These are phyloP conservation scores for Ectemnius lituratus DNA, from an alignment of 2,888 invertebrate species.

Conservation along the genomic window DNA sequence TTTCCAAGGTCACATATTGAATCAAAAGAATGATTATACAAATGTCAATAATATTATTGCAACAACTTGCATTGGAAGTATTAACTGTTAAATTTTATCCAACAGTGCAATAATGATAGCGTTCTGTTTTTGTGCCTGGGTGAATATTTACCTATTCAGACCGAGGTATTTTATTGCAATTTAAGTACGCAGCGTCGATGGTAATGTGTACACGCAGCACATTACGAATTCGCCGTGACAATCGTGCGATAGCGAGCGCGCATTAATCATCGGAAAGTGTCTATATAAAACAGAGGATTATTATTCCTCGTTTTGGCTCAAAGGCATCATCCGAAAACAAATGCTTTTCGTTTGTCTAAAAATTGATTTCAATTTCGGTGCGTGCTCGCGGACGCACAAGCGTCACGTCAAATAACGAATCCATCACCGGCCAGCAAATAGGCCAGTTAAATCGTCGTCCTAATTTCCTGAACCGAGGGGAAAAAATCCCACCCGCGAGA, in stretches of 20 bases:
- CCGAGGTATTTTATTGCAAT: conserved; percentile 32
- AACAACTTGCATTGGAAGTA: too few species aligned
- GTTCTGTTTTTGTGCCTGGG: too few species aligned
- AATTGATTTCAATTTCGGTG: conserved; percentile 32
- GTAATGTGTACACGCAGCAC: conserved; percentile 32
- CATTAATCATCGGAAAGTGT: conserved; percentile 53
- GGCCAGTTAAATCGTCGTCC: conserved; percentile 18
- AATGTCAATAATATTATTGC: too few species aligned
- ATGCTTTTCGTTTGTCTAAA: conserved; percentile 4
- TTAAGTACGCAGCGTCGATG: conserved; percentile 28
- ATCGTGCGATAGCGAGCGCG: conserved; percentile 25
- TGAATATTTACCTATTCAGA: too few species aligned
- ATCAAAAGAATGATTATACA: too few species aligned
- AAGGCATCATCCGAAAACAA: not conserved
- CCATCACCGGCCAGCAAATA: conserved; percentile 17
- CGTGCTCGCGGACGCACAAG: conserved; percentile 1
- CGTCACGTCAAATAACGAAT: conserved; percentile 23
- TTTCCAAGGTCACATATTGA: too few species aligned
- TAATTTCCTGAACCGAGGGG: conserved; percentile 2
- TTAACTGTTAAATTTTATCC: too few species aligned
- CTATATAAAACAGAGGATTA: conserved; percentile 11
- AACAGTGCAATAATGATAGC: too few species aligned
- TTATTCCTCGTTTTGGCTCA: not conserved
- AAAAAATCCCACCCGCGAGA: conserved; percentile 4
- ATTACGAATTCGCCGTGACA: conserved; percentile 41